phyloP scores from a whole-genome alignment of 2,113 vertebrate genomes.

The Urocolius indicus region DNA sequence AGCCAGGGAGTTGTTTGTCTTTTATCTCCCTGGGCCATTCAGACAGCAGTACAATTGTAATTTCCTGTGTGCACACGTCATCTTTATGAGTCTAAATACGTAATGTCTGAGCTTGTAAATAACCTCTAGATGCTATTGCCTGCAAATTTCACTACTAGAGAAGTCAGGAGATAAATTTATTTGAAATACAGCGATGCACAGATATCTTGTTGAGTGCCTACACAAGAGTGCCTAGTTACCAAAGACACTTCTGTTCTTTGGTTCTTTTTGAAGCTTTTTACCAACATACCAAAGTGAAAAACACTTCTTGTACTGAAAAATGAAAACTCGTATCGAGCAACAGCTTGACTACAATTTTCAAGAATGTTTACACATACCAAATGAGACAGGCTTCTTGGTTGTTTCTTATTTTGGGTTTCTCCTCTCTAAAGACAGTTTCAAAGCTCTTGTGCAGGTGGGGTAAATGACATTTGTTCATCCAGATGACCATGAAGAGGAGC shows the following conservation, averaged over 20 bases:
- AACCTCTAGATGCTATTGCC: neutral
- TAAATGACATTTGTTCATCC: neutral
- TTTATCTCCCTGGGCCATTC: slow-evolving; percentile 4
- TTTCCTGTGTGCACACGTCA: neutral
- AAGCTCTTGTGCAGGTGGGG: neutral
- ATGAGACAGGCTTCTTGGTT: neutral
- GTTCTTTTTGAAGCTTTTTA: neutral
- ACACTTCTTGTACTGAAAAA: neutral
- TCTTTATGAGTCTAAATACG: neutral
- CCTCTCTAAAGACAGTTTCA: neutral
- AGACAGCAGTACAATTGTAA: neutral
- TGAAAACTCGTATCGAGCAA: neutral
- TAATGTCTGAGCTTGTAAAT: neutral
- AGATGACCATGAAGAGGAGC: neutral
- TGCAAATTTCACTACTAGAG: neutral
- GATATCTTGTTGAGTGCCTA: neutral
- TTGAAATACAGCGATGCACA: neutral
- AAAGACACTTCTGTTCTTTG: neutral
- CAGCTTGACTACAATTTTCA: neutral
- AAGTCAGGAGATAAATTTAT: neutral
- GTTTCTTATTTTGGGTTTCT: neutral
- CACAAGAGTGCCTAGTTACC: neutral
- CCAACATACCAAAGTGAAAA: neutral
- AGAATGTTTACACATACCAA: neutral
- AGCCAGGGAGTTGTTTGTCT: neutral